Conservation (phyloP, 2,888 invertebrate genomes). For the Xestia sexstrigata region DNA sequence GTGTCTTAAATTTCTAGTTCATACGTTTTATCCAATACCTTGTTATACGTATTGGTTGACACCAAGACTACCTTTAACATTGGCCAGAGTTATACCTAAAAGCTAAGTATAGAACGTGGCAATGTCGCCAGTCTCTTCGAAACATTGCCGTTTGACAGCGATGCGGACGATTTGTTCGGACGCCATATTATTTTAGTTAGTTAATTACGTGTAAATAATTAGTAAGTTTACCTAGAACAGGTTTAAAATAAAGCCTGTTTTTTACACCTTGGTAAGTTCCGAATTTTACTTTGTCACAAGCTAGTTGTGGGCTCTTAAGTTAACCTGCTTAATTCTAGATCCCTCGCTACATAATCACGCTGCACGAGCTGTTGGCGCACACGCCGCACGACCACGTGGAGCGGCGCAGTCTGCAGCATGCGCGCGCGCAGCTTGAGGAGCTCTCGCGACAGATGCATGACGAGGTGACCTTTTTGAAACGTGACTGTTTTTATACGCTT, state of each 20-base stretch:
- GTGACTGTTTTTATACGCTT: not conserved
- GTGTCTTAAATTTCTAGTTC: not conserved
- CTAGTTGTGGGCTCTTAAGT: not conserved
- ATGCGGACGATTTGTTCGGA: not conserved
- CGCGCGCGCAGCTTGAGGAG: slow-evolving; percentile 96
- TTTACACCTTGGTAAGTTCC: not conserved
- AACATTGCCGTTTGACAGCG: not conserved
- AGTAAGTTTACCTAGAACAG: not conserved
- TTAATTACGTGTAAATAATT: not conserved
- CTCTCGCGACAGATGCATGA: slow-evolving; percentile 96
- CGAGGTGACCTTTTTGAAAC: slow-evolving; percentile 86
- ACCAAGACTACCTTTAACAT: not conserved
- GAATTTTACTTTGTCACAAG: not conserved
- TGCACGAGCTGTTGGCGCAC: slow-evolving; percentile 97
- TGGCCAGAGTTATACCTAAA: not conserved
- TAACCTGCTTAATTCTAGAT: slow-evolving; percentile 90
- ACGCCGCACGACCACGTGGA: slow-evolving; percentile 98
- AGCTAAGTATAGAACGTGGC: not conserved
- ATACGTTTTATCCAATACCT: not conserved
- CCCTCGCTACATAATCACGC: slow-evolving; percentile 97
- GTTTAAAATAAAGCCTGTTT: not conserved
- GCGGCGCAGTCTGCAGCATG: slow-evolving; percentile 96
- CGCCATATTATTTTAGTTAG: not conserved
- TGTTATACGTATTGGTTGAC: not conserved
- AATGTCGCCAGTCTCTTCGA: not conserved